A percentile compares a stretch with the other conserved stretches of the same genome.
phyloP scores from a whole-genome alignment of 2,888 invertebrate genomes.

The Diaprepes abbreviatus region DNA sequence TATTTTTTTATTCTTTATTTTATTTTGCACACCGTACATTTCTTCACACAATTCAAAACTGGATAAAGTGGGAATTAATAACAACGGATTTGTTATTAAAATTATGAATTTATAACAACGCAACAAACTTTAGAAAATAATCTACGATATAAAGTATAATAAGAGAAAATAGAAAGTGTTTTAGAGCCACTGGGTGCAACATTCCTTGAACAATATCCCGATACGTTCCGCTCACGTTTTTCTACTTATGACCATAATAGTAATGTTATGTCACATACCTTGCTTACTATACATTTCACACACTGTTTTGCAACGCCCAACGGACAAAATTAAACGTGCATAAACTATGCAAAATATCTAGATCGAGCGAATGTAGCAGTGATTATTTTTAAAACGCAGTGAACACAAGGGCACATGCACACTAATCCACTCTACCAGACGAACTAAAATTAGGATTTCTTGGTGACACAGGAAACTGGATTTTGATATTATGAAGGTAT shows the following conservation, averaged over 20 bases:
- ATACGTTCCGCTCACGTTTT: neutral
- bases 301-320: conserved; percentile 3
- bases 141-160: too few species aligned
- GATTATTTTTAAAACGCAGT: conserved; percentile 31
- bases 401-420: conserved; percentile 21
- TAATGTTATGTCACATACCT: conserved; percentile 12
- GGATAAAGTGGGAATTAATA: too few species aligned
- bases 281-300: conserved; percentile 6
- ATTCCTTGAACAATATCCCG: neutral
- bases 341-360: conserved; percentile 44
- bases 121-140: too few species aligned
- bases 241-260: neutral
- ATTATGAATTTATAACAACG: too few species aligned
- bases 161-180: too few species aligned
- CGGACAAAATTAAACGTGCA: conserved; percentile 21
- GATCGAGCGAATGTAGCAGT: conserved; percentile 24
- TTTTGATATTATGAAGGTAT: neutral
- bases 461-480: conserved; percentile 21
- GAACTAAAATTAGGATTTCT: conserved; percentile 29
- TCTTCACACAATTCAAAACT: too few species aligned
- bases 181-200: too few species aligned
- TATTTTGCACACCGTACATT: too few species aligned
- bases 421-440: neutral
- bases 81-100: too few species aligned
- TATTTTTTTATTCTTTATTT: too few species aligned